Evolutionary conservation across 2,797 vertebrate genomes (phyloP), one percentile per base, ranked within the genome.

Genomic region (Acridotheres tristis): DNA sequence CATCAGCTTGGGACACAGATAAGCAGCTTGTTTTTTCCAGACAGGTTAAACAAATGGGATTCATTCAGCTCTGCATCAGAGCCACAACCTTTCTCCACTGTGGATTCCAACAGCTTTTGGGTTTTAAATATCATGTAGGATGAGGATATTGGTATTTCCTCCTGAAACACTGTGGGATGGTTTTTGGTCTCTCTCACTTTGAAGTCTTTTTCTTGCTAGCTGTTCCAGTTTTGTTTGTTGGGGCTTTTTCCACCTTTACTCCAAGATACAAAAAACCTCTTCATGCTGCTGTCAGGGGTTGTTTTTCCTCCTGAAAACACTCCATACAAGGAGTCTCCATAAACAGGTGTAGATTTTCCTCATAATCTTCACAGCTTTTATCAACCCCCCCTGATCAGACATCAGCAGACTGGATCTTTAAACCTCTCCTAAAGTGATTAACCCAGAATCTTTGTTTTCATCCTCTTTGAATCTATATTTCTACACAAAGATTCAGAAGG

Each of bases 321-420:
- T 67, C 43, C n/a, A 38, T 17, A 7, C 18, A 57, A 38, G 22
- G 32, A 34, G 25, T 76, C 23, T 86, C 69, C 34, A 27, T 21
- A 67, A 17, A 29, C 2, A 36, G 9, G 5, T 27, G 19, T 6
- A 7, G 10, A 19, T 67, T 76, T 62, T 19, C 13, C 12, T 10
- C 10, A 47, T 5, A 42, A 40, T n/a, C 11, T 14, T 79, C 5
- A 3, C 19, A 55, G 9, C 4, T 48, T 63, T 59, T 50, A 59
- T 11, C 50, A 62, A 26, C 6, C 0, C 2, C 1, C 2, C 0
- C 14, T 3, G 0, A 26, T 58, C 42, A 91, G 50, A 80, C 19
- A 40, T 20, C 27, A 73, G 14, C 38, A 34, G 40, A 40, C 5
- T n/a, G 10, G 10, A 36, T 40, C n/a, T 61, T 74, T 71, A 88